Percentiles rank a stretch among this genome's conserved stretches.
phyloP scores from a whole-genome alignment of 2,888 invertebrate genomes.

The Harpalus rubripes region DNA sequence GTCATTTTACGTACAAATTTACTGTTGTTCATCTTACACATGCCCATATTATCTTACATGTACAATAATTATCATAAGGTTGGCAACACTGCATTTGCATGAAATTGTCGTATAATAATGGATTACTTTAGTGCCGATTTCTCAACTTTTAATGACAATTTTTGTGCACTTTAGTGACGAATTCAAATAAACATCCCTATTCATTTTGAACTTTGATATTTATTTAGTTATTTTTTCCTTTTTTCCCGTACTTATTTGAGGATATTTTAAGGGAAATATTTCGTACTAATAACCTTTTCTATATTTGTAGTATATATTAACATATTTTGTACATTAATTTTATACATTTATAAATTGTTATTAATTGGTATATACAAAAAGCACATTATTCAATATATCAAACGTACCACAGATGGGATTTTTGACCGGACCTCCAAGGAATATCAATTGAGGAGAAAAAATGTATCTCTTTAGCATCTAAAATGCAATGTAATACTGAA shows the following conservation, averaged over 20 bases:
- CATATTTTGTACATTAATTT: slow-evolving; percentile 66
- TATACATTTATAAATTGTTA: slow-evolving; percentile 65
- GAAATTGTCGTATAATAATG: too few relatives aligned
- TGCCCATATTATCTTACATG: too few relatives aligned
- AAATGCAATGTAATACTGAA: slow-evolving; percentile 52
- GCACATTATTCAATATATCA: slow-evolving; percentile 61
- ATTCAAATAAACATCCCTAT: too few relatives aligned
- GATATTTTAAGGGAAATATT: background rate
- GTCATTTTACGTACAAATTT: too few relatives aligned
- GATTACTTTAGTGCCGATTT: too few relatives aligned
- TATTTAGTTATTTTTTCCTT: too few relatives aligned
- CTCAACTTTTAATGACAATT: too few relatives aligned
- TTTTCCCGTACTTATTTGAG: background rate
- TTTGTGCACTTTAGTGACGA: too few relatives aligned
- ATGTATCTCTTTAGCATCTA: slow-evolving; percentile 44
- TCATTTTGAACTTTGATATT: too few relatives aligned
- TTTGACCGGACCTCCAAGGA: slow-evolving; percentile 33
- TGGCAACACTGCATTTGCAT: too few relatives aligned
- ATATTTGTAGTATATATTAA: slow-evolving; percentile 64
- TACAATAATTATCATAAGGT: too few relatives aligned
- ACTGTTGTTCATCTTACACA: too few relatives aligned
- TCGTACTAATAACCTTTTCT: background rate
- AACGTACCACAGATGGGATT: slow-evolving; percentile 56
- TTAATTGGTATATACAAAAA: slow-evolving; percentile 65
- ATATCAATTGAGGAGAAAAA: slow-evolving; percentile 27